phyloP scores from a whole-genome alignment of 64 coral and sea anemone species.

The Montipora sp. region DNA sequence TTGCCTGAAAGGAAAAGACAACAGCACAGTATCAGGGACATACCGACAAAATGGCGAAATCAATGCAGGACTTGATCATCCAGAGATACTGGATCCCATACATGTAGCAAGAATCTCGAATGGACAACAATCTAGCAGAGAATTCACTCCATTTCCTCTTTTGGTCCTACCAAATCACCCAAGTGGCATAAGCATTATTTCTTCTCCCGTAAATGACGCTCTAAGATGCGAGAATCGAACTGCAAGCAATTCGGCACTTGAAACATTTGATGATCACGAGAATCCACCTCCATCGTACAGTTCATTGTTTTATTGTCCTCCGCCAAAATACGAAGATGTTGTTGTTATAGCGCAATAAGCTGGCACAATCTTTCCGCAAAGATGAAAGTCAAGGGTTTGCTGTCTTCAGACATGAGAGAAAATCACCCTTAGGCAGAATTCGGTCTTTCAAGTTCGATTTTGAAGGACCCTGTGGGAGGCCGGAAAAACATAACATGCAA shows the following conservation, averaged over 20 bases:
- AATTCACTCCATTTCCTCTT: neutral
- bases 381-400: neutral
- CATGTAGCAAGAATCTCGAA: neutral
- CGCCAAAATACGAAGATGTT: conserved; percentile 46
- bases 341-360: neutral
- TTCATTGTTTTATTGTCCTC: conserved; percentile 39
- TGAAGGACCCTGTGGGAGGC: neutral
- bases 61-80: neutral
- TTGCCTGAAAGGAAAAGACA: conserved; percentile 25
- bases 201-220: neutral
- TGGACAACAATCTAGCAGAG: neutral
- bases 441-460: neutral
- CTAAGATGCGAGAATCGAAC: neutral
- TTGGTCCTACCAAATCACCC: neutral
- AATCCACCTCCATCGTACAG: conserved; percentile 19
- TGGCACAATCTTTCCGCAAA: neutral
- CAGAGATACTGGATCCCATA: neutral
- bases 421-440: no score
- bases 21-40: conserved; percentile 12
- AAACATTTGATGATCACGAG: neutral
- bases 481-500: neutral
- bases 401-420: neutral
- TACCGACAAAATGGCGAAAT: conserved; percentile 19
- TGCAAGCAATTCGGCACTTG: conserved; percentile 1
- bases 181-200: conserved; percentile 14